A percentile compares a stretch with the other conserved stretches of the same genome.
Evolutionary conservation across 2,888 invertebrate species (phyloP).

Genomic region (Junonia oenone): DNA sequence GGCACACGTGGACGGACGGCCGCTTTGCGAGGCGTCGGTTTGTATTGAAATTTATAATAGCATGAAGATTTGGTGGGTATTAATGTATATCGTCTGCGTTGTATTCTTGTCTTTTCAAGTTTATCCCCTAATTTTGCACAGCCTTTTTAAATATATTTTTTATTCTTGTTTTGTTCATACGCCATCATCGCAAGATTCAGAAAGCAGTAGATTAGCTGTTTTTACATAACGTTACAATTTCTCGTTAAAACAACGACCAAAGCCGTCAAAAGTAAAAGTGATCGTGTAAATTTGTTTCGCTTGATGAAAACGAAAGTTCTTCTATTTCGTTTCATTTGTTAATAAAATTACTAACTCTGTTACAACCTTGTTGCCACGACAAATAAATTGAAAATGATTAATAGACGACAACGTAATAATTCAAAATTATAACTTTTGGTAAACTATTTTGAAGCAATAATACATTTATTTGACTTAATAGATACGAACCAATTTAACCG

Average conservation of each 20-base stretch:
- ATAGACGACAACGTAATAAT: no score
- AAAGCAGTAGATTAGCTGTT: background rate
- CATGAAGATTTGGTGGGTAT: constrained; percentile 21
- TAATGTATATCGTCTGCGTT: constrained; percentile 33
- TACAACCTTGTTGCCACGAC: no score
- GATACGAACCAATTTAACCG: background rate
- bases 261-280: constrained; percentile 26
- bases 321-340: background rate
- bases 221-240: background rate
- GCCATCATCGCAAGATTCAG: background rate
- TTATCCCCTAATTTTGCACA: constrained; percentile 3
- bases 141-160: constrained; percentile 7
- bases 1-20: constrained; percentile 63
- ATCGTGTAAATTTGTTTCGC: constrained; percentile 14
- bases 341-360: background rate
- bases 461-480: background rate
- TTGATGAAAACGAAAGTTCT: constrained; percentile 26
- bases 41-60: constrained; percentile 50
- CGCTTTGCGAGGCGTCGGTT: constrained; percentile 40
- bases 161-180: background rate
- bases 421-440: no score
- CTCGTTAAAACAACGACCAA: constrained; percentile 11
- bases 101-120: constrained; percentile 29
- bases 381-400: no score
- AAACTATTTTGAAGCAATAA: background rate